Conservation (phyloP, 2,888 invertebrate species). For the Drosophila pseudotalamancana region DNA sequence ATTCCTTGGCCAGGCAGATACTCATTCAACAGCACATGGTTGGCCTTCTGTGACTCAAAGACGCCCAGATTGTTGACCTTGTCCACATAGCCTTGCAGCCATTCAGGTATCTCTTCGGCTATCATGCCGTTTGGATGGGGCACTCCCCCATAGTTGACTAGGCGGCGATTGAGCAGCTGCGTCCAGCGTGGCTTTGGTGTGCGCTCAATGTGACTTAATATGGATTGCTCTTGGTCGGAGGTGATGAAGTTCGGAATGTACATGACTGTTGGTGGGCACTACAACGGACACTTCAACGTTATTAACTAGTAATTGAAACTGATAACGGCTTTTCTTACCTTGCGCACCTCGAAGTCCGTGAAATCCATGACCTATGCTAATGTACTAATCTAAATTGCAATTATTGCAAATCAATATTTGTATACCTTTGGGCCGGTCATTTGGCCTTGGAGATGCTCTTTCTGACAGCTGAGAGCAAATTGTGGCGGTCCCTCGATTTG, state of each 20-base stretch:
- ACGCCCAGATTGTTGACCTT: slow-evolving; percentile 87
- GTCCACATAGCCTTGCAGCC: slow-evolving; percentile 90
- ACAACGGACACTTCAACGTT: neutral
- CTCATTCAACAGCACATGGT: slow-evolving; percentile 98
- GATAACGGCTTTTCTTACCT: slow-evolving; percentile 52
- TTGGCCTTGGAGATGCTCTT: slow-evolving; percentile 34
- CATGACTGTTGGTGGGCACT: slow-evolving; percentile 83
- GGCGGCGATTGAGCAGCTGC: slow-evolving; percentile 92
- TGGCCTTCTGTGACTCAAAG: slow-evolving; percentile 90
- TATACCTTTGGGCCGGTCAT: slow-evolving; percentile 42
- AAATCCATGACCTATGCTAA: slow-evolving; percentile 77
- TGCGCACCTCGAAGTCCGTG: slow-evolving; percentile 81
- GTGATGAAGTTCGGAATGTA: slow-evolving; percentile 96
- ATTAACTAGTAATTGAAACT: neutral
- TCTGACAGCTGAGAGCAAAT: slow-evolving; percentile 28
- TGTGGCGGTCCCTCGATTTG: slow-evolving; percentile 35
- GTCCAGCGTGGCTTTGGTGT: slow-evolving; percentile 98
- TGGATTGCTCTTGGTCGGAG: slow-evolving; percentile 88
- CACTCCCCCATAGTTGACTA: slow-evolving; percentile 99
- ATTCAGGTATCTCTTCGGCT: slow-evolving; percentile 93
- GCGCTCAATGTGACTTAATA: slow-evolving; percentile 90
- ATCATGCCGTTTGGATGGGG: slow-evolving; percentile 98
- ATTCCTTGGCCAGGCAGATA: slow-evolving; percentile 97
- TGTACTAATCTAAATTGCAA: slow-evolving; percentile 24
- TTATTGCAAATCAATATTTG: slow-evolving; percentile 67